Conservation (phyloP, 2,113 vertebrate species). For the Upupa epops region DNA sequence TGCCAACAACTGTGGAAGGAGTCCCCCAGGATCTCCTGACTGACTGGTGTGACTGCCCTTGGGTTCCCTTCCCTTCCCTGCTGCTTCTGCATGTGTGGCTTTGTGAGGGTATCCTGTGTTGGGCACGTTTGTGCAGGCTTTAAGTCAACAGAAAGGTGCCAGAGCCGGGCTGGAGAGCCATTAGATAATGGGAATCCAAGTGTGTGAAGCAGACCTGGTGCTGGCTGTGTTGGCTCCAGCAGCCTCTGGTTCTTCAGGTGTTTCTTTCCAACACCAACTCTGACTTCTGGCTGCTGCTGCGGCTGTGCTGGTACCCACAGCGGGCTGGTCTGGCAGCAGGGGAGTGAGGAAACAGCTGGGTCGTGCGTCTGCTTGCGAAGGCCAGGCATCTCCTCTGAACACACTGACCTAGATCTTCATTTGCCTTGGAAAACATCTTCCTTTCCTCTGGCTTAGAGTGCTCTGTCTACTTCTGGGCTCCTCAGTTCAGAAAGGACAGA, state of each 20-base stretch:
- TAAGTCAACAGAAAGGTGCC: not conserved
- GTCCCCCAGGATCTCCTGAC: not conserved
- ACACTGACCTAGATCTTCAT: not conserved
- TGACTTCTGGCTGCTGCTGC: not conserved
- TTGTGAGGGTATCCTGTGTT: too few relatives aligned
- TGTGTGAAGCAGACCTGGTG: not conserved
- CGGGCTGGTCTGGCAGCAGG: not conserved
- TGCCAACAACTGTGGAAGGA: not conserved
- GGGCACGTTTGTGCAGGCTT: conserved; percentile 14
- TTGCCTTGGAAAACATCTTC: not conserved
- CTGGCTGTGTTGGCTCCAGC: not conserved
- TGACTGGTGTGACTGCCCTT: too few relatives aligned
- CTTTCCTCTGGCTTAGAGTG: not conserved
- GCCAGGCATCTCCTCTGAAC: not conserved
- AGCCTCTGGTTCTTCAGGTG: not conserved
- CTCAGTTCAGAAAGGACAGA: too few relatives aligned
- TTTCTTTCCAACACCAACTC: not conserved
- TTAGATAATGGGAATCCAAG: conserved; percentile 27
- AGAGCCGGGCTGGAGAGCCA: not conserved
- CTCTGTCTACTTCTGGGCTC: too few relatives aligned
- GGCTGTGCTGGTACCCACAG: not conserved
- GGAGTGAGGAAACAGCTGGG: not conserved
- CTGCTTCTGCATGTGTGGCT: too few relatives aligned
- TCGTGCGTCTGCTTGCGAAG: not conserved
- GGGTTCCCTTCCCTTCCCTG: too few relatives aligned